phyloP scores from a whole-genome alignment of 2,888 invertebrate species.

The Diarsia brunnea region DNA sequence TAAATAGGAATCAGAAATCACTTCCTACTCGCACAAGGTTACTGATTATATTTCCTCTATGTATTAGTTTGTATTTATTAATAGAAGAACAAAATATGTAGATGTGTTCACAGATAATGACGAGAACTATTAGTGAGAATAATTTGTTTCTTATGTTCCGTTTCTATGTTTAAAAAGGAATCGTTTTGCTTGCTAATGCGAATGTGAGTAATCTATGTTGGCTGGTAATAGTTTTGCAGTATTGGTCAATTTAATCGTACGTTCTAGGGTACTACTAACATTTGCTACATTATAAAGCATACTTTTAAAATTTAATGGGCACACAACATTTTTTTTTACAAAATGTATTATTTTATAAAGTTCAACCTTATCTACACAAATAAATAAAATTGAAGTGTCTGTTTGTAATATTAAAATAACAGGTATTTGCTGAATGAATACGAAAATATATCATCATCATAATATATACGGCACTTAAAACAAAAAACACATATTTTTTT shows the following conservation, averaged over 20 bases:
- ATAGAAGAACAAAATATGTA: constrained; percentile 46
- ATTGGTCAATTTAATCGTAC: neutral
- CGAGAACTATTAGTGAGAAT: constrained; percentile 32
- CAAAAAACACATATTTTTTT: too few relatives aligned
- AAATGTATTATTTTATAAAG: too few relatives aligned
- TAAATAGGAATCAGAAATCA: constrained; percentile 73
- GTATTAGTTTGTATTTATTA: constrained; percentile 73
- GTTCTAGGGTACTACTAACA: neutral
- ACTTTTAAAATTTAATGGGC: too few relatives aligned
- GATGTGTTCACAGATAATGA: constrained; percentile 39
- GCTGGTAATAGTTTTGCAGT: constrained; percentile 2
- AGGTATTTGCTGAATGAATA: too few relatives aligned
- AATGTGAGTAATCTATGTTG: constrained; percentile 11
- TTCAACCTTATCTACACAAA: too few relatives aligned
- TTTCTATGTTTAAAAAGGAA: constrained; percentile 16
- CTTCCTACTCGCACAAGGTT: constrained; percentile 78
- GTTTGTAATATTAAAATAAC: too few relatives aligned
- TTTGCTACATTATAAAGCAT: neutral
- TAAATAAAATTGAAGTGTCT: too few relatives aligned
- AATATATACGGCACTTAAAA: too few relatives aligned
- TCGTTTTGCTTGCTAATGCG: constrained; percentile 20
- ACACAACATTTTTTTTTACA: too few relatives aligned
- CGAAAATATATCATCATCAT: too few relatives aligned
- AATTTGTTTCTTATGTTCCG: constrained; percentile 16
- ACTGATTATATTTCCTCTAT: constrained; percentile 71